Evolutionary conservation across 2,888 invertebrate species (phyloP).

Genomic region (Dasypogon diadema): DNA sequence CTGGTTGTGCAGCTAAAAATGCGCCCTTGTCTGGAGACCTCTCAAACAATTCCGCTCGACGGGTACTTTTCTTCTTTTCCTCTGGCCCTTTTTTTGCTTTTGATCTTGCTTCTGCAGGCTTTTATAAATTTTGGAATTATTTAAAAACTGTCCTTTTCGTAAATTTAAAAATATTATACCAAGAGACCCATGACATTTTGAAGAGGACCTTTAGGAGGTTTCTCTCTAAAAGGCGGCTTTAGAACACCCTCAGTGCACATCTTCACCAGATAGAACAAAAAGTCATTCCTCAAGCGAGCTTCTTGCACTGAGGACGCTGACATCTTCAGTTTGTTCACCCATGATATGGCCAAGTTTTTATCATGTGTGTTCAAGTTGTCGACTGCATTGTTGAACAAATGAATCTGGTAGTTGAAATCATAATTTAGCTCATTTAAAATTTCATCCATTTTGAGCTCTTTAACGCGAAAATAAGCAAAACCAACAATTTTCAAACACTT

Average conservation of each 20-base stretch:
- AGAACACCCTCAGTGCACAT: conserved; percentile 69
- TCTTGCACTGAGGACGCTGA: conserved; percentile 69
- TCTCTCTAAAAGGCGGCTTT: conserved; percentile 69
- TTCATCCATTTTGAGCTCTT: conserved; percentile 64
- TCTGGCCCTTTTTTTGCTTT: conserved; percentile 57
- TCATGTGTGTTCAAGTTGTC: conserved; percentile 65
- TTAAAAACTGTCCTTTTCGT: no score
- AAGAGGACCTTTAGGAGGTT: conserved; percentile 69
- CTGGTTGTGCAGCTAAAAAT: conserved; percentile 72
- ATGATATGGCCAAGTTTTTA: conserved; percentile 68
- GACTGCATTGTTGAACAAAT: conserved; percentile 69
- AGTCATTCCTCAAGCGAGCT: conserved; percentile 71
- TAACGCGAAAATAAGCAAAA: conserved; percentile 9
- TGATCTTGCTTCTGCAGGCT: conserved; percentile 24
- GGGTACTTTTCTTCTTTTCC: neutral
- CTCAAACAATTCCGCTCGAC: conserved; percentile 68
- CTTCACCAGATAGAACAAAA: conserved; percentile 70
- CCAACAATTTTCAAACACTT: neutral
- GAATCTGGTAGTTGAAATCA: conserved; percentile 71
- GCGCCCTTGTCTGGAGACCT: conserved; percentile 73
- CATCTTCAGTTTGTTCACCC: conserved; percentile 70
- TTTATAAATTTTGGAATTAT: conserved; percentile 2
- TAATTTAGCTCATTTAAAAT: conserved; percentile 69
- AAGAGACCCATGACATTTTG: conserved; percentile 68
- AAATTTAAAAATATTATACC: conserved; percentile 60